phyloP scores from a whole-genome alignment of 2,797 vertebrate species.

The Enteromius argenteus region DNA sequence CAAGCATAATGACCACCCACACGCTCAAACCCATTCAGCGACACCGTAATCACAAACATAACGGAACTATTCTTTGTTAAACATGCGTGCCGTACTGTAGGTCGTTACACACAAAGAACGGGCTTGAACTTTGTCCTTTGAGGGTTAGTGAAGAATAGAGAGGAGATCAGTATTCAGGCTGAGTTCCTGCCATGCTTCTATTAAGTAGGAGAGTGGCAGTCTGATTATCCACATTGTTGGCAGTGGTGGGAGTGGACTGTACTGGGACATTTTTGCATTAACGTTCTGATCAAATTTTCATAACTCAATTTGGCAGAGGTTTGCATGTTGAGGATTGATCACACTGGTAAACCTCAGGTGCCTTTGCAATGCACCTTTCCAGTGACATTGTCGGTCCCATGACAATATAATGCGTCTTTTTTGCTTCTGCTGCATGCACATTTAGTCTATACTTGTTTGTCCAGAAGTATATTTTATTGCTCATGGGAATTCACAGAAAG shows the following conservation, averaged over 20 bases:
- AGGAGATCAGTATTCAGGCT: slow-evolving; percentile 56
- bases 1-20: slow-evolving; percentile 52
- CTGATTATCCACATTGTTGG: slow-evolving; percentile 62
- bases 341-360: slow-evolving; percentile 1
- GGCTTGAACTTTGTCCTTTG: slow-evolving; percentile 37
- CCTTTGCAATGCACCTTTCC: neutral
- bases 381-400: slow-evolving; percentile 16
- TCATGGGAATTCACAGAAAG: neutral
- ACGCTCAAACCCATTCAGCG: slow-evolving; percentile 21
- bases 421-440: no score
- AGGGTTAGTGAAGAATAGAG: slow-evolving; percentile 40
- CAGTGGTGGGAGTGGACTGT: slow-evolving; percentile 56
- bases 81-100: neutral
- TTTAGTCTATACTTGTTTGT: neutral
- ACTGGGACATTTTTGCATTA: slow-evolving; percentile 64
- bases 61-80: slow-evolving; percentile 29
- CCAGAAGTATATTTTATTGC: neutral
- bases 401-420: neutral
- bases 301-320: slow-evolving; percentile 66
- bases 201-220: slow-evolving; percentile 61
- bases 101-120: slow-evolving; percentile 9
- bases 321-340: slow-evolving; percentile 26
- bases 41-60: slow-evolving; percentile 41
- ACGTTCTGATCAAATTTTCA: slow-evolving; percentile 71
- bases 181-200: slow-evolving; percentile 50